Evolutionary conservation across 2,113 vertebrate species (phyloP).

Genomic region (Pseudonaja textilis): DNA sequence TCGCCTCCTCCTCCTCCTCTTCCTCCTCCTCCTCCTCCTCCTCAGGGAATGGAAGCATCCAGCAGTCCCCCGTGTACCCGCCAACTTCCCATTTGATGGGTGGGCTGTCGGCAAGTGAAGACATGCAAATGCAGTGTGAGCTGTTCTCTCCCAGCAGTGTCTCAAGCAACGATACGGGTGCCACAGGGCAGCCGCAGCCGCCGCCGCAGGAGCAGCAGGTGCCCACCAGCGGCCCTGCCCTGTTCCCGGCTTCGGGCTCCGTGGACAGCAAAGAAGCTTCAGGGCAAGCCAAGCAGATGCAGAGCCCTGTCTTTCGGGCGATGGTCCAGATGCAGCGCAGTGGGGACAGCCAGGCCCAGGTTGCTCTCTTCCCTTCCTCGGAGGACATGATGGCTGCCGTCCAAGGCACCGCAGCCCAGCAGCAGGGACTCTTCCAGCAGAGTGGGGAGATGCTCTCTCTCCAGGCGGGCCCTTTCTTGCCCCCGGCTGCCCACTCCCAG

Average conservation of each 20-base stretch:
- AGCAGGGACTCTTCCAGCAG: constrained; percentile 84
- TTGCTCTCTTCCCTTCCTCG: constrained; percentile 80
- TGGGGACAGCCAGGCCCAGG: constrained; percentile 74
- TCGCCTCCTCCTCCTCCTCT: constrained; percentile 72
- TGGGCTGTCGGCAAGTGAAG: constrained; percentile 65
- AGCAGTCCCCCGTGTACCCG: constrained; percentile 76
- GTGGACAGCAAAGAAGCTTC: constrained; percentile 71
- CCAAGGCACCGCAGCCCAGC: constrained; percentile 71
- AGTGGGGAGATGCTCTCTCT: constrained; percentile 86
- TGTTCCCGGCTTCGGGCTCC: constrained; percentile 77
- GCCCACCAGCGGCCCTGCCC: constrained; percentile 62
- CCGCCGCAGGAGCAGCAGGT: constrained; percentile 71
- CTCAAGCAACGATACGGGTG: constrained; percentile 71
- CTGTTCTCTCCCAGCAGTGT: constrained; percentile 79
- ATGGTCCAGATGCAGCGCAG: constrained; percentile 81
- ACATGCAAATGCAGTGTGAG: constrained; percentile 90
- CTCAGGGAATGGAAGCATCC: constrained; percentile 71
- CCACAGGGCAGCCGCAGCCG: constrained; percentile 59
- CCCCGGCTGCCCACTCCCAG: constrained; percentile 86
- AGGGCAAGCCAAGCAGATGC: constrained; percentile 75
- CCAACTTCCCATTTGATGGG: constrained; percentile 75
- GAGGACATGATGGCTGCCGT: constrained; percentile 73
- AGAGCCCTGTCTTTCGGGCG: constrained; percentile 76
- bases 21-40: constrained; percentile 70
- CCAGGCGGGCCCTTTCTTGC: constrained; percentile 85